Evolutionary conservation across 2,888 invertebrate genomes (phyloP), one percentile per base, ranked within the genome.

Genomic region (Antheraea assamensis): DNA sequence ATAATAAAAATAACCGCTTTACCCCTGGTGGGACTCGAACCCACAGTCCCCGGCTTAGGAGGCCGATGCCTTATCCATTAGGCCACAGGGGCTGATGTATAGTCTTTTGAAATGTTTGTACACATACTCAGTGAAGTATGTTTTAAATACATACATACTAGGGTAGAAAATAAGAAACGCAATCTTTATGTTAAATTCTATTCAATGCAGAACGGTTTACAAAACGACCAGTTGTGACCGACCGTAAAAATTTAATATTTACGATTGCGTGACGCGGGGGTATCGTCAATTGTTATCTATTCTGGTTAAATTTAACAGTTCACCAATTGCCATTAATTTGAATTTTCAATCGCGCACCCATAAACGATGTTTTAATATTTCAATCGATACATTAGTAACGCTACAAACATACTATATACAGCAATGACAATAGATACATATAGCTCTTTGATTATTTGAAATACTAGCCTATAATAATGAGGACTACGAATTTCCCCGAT

Each of bases 21-120:
- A 96, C 96, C 96, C 96, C 96, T 96, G 96, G 96, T 96, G 96
- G 96, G 96, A 96, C 96, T 96, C 96, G 96, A 96, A 96, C 96
- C 96, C 96, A 96, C 96, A 96, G 96, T 96, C 96, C 96, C 96
- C 96, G 96, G 96, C 96, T 96, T 96, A 96, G 96, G 96, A 96
- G 96, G 96, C 96, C 96, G 96, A 96, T 96, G 96, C 96, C 96
- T 96, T 96, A 96, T 96, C 96, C 96, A 96, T 96, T 96, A 96
- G 96, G 96, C 96, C 96, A 96, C 96, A 96, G 96, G 96, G 96
- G 96, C 96, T 88, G 79, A 31, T 0, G 0, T 21, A 17, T 15
- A 1, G 1, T 3, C 13, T 1, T 42, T 2, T 8, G 71, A 78
- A 78, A 78, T 78, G 72, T 35, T 17, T 10, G 0, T 47, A 21